phyloP scores from a whole-genome alignment of 2,113 vertebrate genomes.

The Pseudorectes ferrugineus region DNA sequence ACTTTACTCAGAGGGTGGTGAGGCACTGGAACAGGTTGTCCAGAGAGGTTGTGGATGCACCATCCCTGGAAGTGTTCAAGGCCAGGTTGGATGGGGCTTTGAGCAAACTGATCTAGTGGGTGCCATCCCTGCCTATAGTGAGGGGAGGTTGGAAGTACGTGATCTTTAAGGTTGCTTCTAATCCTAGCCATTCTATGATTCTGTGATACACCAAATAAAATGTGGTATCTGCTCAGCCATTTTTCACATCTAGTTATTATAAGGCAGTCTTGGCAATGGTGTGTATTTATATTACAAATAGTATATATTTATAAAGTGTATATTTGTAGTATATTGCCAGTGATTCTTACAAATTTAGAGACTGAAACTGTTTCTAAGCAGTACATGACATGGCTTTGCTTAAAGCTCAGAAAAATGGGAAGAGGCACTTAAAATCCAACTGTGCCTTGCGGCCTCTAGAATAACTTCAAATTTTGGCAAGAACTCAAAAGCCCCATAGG shows the following conservation, averaged over 20 bases:
- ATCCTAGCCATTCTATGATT: background rate
- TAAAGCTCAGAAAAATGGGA: background rate
- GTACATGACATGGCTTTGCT: background rate
- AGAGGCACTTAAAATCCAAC: background rate
- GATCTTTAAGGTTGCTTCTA: background rate
- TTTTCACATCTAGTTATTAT: background rate
- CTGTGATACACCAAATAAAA: background rate
- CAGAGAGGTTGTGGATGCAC: background rate
- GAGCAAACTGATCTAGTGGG: background rate
- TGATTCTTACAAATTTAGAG: background rate
- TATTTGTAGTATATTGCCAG: background rate
- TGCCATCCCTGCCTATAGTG: background rate
- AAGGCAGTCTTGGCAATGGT: background rate
- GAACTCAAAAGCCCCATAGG: background rate
- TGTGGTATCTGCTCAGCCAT: background rate
- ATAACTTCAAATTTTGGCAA: background rate
- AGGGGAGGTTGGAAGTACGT: background rate
- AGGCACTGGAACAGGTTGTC: background rate
- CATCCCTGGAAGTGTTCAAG: background rate
- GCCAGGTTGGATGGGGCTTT: background rate
- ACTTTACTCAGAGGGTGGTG: background rate
- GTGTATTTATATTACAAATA: background rate
- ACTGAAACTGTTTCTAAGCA: background rate
- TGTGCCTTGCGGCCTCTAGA: background rate
- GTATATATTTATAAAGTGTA: background rate